Evolutionary conservation across 2,113 vertebrate species (phyloP).

Genomic region (Hydropotes inermis): DNA sequence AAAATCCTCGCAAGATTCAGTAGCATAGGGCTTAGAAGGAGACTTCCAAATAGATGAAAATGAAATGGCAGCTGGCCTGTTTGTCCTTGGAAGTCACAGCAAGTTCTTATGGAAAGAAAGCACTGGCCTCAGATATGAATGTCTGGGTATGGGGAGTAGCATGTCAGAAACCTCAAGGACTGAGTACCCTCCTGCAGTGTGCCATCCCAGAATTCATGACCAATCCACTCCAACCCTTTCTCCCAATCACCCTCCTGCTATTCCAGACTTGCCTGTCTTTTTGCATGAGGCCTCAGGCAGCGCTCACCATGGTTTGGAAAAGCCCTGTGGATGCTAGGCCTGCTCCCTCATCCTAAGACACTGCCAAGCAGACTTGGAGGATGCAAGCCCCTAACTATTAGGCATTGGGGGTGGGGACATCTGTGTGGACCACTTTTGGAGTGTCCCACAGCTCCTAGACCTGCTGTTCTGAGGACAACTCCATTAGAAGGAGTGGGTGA

Average conservation of each 20-base stretch:
- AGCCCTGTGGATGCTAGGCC: neutral
- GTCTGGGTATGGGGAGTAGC: neutral
- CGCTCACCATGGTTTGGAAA: fast-evolving
- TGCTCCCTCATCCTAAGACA: neutral
- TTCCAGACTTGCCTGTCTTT: neutral
- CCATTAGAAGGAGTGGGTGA: neutral
- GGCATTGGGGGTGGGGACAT: no score
- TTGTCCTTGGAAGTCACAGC: neutral
- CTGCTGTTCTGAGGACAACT: neutral
- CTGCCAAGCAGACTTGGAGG: neutral
- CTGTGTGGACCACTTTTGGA: neutral
- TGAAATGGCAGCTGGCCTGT: neutral
- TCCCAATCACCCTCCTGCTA: no score
- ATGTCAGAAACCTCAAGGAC: neutral
- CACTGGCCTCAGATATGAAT: neutral
- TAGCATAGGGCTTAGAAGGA: neutral
- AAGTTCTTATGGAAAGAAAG: neutral
- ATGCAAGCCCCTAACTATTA: neutral
- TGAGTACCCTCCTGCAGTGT: neutral
- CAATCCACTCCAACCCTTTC: neutral
- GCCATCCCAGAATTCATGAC: neutral
- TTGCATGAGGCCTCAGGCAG: no score
- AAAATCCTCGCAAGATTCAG: neutral
- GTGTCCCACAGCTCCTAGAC: neutral
- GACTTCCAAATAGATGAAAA: neutral